phyloP scores from a whole-genome alignment of 1,140 invertebrate species.

The Bombus fervidus region DNA sequence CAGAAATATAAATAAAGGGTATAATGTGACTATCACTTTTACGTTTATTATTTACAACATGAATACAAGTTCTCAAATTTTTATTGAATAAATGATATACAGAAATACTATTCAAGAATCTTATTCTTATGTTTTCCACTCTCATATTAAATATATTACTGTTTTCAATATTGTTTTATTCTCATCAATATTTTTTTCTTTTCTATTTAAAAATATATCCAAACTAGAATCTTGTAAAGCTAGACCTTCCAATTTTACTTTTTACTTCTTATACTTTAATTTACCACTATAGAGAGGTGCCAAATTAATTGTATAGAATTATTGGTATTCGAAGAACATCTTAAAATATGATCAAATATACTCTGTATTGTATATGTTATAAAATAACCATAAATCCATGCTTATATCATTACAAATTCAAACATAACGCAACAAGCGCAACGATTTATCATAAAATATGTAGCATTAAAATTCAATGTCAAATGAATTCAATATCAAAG shows the following conservation, averaged over 20 bases:
- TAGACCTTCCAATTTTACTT: not conserved
- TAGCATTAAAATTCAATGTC: slow-evolving; percentile 34
- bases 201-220: slow-evolving; percentile 20
- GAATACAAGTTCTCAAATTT: slow-evolving; percentile 34
- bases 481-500: not conserved
- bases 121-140: not conserved
- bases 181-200: not conserved
- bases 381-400: slow-evolving; percentile 22
- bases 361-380: not conserved
- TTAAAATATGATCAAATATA: slow-evolving; percentile 14
- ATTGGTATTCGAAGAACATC: not conserved
- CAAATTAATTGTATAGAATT: slow-evolving; percentile 3
- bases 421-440: slow-evolving; percentile 35
- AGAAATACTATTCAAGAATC: slow-evolving; percentile 25
- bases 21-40: slow-evolving; percentile 50
- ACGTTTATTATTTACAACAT: slow-evolving; percentile 60
- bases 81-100: not conserved
- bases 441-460: slow-evolving; percentile 40
- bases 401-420: slow-evolving; percentile 14
- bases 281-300: too few relatives aligned
- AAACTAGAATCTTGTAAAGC: slow-evolving; percentile 9
- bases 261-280: not conserved
- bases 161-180: not conserved
- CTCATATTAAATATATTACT: not conserved
- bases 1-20: slow-evolving; percentile 57